These are phyloP conservation scores for Chaunax sp. DNA, from an alignment of 2,797 vertebrate species.

Conservation along the genomic window DNA sequence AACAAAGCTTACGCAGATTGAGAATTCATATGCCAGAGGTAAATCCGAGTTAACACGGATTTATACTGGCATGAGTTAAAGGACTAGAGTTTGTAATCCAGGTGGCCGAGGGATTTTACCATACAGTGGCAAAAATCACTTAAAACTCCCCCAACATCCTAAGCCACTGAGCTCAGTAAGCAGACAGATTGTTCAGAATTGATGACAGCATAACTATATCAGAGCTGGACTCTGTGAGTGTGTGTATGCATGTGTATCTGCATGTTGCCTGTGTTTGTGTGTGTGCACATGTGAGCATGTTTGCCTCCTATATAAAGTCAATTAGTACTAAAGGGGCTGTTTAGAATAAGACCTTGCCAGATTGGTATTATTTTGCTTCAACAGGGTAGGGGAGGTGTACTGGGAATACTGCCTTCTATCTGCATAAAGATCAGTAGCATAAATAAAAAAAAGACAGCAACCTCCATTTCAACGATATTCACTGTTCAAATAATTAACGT, in stretches of 20 bases:
- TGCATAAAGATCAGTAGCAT: conserved; percentile 62
- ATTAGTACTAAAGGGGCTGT: conserved; percentile 69
- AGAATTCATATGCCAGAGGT: conserved; percentile 88
- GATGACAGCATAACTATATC: conserved; percentile 78
- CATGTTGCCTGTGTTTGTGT: conserved; percentile 45
- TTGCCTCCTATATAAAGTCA: conserved; percentile 69
- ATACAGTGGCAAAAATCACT: conserved; percentile 88
- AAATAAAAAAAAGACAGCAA: conserved; percentile 60
- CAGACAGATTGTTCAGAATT: conserved; percentile 81
- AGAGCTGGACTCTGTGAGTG: conserved; percentile 66
- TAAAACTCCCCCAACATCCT: conserved; percentile 84
- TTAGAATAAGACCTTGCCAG: conserved; percentile 75
- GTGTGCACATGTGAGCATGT: conserved; percentile 64
- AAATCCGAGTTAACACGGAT: conserved; percentile 89
- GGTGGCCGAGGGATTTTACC: conserved; percentile 87
- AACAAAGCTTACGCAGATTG: conserved; percentile 87
- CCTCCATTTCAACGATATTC: conserved; percentile 49
- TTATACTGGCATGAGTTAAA: conserved; percentile 90
- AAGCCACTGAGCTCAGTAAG: conserved; percentile 80
- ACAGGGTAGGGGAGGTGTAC: conserved; percentile 57
- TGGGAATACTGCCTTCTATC: conserved; percentile 65
- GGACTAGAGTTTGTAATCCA: conserved; percentile 90
- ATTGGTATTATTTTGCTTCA: conserved; percentile 75
- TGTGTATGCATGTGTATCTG: conserved; percentile 39
- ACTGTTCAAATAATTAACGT: conserved; percentile 44